Conservation (phyloP, 2,113 vertebrate genomes). For the Hippocampus comes region DNA sequence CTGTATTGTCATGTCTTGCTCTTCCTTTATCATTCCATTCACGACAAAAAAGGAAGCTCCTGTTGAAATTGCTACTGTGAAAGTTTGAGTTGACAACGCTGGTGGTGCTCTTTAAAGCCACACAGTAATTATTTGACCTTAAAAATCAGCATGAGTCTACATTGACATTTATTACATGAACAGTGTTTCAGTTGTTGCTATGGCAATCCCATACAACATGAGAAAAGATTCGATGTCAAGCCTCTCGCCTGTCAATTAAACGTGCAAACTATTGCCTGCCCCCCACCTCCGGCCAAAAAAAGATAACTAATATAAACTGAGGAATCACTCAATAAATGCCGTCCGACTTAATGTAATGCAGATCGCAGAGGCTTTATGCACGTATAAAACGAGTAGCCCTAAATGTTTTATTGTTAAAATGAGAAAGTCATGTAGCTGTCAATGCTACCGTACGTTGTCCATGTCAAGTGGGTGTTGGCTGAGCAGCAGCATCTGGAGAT, state of each 20-base stretch:
- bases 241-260: too few species aligned
- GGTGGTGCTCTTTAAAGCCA: background rate
- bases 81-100: background rate
- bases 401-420: background rate
- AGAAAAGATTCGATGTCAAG: too few species aligned
- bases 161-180: background rate
- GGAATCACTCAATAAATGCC: too few species aligned
- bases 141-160: background rate
- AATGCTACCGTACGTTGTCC: background rate
- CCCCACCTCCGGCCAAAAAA: too few species aligned
- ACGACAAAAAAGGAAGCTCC: too few species aligned
- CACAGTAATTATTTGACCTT: background rate
- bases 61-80: too few species aligned
- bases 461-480: background rate
- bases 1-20: too few species aligned
- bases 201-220: background rate
- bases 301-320: too few species aligned
- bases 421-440: background rate
- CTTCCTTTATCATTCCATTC: background rate
- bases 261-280: too few species aligned
- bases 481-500: slow-evolving; percentile 34
- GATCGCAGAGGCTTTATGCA: too few species aligned
- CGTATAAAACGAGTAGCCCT: too few species aligned
- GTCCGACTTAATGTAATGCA: too few species aligned
- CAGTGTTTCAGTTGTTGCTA: background rate